A percentile compares a stretch with the other conserved stretches of the same genome.
Evolutionary conservation across 53 echinoderm and acorn worm genomes (phyloP).

Genomic region (Echinometra lucunter): DNA sequence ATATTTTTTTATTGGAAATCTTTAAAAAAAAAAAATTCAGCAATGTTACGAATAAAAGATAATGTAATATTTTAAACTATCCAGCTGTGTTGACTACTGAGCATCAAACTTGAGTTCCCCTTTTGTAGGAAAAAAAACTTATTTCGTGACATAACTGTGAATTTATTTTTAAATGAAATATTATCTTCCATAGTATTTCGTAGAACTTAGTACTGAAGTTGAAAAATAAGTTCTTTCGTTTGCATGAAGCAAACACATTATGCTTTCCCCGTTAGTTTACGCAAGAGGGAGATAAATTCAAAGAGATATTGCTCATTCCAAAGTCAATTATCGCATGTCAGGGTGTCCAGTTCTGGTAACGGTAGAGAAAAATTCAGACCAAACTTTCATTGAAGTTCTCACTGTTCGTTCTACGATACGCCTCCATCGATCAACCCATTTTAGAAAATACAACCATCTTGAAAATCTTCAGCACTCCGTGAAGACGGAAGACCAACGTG

Average conservation of each 20-base stretch:
- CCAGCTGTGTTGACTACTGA: background rate
- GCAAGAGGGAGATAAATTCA: background rate
- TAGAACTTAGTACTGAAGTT: too few species aligned
- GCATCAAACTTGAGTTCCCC: too few species aligned
- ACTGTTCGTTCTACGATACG: background rate
- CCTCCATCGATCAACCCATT: slow-evolving; percentile 22
- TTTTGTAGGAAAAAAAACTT: too few species aligned
- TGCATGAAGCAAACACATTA: too few species aligned
- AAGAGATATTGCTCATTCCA: background rate
- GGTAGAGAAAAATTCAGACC: background rate
- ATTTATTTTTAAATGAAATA: too few species aligned
- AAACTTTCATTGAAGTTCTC: slow-evolving; percentile 32
- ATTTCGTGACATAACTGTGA: too few species aligned
- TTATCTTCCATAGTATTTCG: too few species aligned
- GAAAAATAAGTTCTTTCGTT: too few species aligned
- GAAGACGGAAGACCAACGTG: background rate
- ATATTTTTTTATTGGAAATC: too few species aligned
- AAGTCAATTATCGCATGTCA: background rate
- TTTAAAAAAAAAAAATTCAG: background rate
- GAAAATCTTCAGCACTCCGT: background rate
- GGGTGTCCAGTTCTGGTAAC: background rate
- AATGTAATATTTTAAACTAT: background rate
- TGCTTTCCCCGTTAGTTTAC: background rate
- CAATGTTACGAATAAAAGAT: background rate
- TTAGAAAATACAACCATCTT: background rate